These are phyloP conservation scores for Episyrphus balteatus DNA, from an alignment of 1,140 invertebrate species.

Conservation along the genomic window DNA sequence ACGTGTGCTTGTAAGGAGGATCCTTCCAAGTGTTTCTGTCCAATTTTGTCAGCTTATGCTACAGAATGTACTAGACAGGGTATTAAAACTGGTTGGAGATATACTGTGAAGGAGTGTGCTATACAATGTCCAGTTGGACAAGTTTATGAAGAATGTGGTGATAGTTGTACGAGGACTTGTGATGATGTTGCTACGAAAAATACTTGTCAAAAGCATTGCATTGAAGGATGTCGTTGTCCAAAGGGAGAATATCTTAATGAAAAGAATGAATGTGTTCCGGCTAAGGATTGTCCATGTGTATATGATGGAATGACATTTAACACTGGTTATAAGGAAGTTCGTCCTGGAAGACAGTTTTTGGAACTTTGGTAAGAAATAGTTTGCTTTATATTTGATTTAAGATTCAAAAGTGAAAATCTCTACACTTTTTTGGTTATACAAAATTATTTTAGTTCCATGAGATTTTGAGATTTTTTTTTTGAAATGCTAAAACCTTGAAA, in stretches of 20 bases:
- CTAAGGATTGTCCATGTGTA: slow-evolving; percentile 63
- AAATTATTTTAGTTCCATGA: too few relatives aligned
- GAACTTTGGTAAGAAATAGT: slow-evolving; percentile 54
- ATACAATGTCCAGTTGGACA: slow-evolving; percentile 66
- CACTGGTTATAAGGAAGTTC: slow-evolving; percentile 61
- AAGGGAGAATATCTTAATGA: slow-evolving; percentile 59
- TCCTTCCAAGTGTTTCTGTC: slow-evolving; percentile 61
- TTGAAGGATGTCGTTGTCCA: slow-evolving; percentile 82
- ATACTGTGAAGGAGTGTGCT: slow-evolving; percentile 64
- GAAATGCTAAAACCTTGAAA: too few relatives aligned
- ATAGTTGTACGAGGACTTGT: slow-evolving; percentile 62
- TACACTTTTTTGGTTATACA: too few relatives aligned
- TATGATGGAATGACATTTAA: slow-evolving; percentile 60
- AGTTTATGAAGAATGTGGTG: slow-evolving; percentile 65
- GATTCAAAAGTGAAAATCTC: too few relatives aligned
- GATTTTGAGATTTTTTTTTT: too few relatives aligned
- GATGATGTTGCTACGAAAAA: slow-evolving; percentile 42
- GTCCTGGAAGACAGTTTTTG: slow-evolving; percentile 49
- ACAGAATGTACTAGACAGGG: slow-evolving; percentile 62
- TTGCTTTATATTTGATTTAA: background rate
- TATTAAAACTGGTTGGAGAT: slow-evolving; percentile 62
- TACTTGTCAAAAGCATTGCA: slow-evolving; percentile 44
- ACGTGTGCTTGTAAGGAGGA: slow-evolving; percentile 68
- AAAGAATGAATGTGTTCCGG: slow-evolving; percentile 61
- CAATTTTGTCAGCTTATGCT: slow-evolving; percentile 67